phyloP scores from a whole-genome alignment of 1,140 invertebrate genomes.

The Acyrthosiphon pisum region DNA sequence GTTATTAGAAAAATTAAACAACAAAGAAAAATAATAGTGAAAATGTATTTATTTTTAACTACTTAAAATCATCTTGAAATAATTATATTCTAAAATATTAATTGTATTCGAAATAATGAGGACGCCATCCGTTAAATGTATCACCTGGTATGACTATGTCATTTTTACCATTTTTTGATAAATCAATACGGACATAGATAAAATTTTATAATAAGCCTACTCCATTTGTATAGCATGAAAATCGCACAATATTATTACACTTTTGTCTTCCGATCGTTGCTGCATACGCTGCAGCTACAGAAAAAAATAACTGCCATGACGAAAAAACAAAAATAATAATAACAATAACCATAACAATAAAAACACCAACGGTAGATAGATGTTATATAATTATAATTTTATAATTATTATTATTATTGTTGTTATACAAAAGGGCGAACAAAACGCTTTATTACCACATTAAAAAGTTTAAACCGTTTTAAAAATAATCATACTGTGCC shows the following conservation, averaged over 20 bases:
- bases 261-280: neutral
- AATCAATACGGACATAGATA: no score
- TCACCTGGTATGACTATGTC: no score
- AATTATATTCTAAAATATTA: no score
- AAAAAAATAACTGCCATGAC: neutral
- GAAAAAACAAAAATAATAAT: neutral
- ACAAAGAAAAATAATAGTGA: no score
- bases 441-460: neutral
- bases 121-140: no score
- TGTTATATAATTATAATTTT: neutral
- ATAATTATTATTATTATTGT: neutral
- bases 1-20: no score
- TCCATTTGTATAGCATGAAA: neutral
- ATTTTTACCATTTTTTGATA: no score
- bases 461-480: slow-evolving; percentile 1
- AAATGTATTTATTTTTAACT: no score
- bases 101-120: no score
- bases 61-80: no score
- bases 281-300: neutral
- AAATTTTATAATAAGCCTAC: no score
- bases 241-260: neutral
- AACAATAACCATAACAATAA: neutral
- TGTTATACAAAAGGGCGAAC: neutral
- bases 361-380: neutral
- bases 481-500: neutral